These are phyloP conservation scores for Porphyrio hochstetteri DNA, from an alignment of 2,113 vertebrate genomes.

Conservation along the genomic window DNA sequence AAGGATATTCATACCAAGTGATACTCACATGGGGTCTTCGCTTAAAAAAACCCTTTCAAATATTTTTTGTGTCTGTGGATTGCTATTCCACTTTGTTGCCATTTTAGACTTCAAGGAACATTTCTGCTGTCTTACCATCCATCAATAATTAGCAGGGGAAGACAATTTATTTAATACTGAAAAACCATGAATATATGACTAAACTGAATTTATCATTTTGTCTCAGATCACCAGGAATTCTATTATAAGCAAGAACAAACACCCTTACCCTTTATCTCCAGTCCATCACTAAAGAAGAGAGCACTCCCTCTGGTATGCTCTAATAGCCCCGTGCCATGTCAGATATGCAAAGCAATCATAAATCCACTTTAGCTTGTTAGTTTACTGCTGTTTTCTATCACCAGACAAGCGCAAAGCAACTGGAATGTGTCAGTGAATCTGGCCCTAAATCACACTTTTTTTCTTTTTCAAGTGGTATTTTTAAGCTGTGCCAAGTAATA, in stretches of 20 bases:
- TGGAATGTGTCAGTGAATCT: constrained; percentile 61
- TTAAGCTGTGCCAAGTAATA: constrained; percentile 20
- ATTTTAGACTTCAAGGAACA: background rate
- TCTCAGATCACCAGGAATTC: background rate
- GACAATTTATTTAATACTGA: background rate
- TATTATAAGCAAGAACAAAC: background rate
- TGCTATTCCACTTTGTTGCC: background rate
- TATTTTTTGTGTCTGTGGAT: background rate
- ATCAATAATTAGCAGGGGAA: background rate
- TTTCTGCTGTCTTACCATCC: background rate
- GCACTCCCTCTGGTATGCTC: constrained; percentile 35
- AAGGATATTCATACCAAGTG: background rate
- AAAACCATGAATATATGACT: background rate
- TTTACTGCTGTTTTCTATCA: constrained; percentile 65
- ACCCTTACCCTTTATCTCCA: constrained; percentile 27
- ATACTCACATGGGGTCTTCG: background rate
- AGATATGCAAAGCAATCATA: constrained; percentile 60
- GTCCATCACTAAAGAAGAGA: constrained; percentile 28
- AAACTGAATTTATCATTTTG: background rate
- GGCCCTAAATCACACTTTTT: constrained; percentile 48
- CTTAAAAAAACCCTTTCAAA: background rate
- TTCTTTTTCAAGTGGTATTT: constrained; percentile 42
- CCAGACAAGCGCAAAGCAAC: constrained; percentile 57
- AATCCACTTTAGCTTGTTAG: constrained; percentile 59
- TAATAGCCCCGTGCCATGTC: constrained; percentile 21